Conservation (phyloP, 2,888 invertebrate genomes). For the Drosophila kokeensis region DNA sequence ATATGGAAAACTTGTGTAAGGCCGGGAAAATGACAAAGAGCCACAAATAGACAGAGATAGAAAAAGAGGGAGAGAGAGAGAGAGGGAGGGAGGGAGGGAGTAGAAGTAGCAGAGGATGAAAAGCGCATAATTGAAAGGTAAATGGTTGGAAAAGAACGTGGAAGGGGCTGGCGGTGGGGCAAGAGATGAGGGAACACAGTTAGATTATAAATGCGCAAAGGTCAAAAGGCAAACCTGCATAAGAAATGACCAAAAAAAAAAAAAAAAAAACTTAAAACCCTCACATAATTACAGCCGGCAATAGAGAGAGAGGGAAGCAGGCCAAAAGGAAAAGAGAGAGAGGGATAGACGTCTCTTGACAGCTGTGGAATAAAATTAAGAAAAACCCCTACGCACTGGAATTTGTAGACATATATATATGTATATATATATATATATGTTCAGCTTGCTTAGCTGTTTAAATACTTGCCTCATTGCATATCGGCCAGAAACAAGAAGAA, state of each 20-base stretch:
- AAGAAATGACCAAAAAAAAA: conserved; percentile 37
- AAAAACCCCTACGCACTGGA: conserved; percentile 73
- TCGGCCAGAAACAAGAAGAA: conserved; percentile 18
- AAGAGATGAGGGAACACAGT: conserved; percentile 13
- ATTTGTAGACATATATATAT: conserved; percentile 37
- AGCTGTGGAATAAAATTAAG: conserved; percentile 56
- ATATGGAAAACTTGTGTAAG: conserved; percentile 75
- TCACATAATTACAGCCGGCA: conserved; percentile 57
- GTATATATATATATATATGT: not conserved
- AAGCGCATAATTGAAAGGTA: conserved; percentile 75
- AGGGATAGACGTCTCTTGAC: conserved; percentile 49
- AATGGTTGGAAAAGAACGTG: conserved; percentile 22
- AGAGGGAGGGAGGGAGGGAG: not conserved
- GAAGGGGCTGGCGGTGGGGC: not conserved
- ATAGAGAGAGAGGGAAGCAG: not conserved
- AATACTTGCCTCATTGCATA: conserved; percentile 53
- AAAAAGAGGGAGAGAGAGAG: not conserved
- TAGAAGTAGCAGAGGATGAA: not conserved
- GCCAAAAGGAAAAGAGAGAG: not conserved
- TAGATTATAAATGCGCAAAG: conserved; percentile 70
- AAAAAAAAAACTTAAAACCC: conserved; percentile 41
- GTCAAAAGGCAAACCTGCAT: conserved; percentile 60
- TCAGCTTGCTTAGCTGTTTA: conserved; percentile 72
- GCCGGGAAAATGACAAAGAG: conserved; percentile 64
- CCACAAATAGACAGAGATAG: conserved; percentile 17